These are phyloP conservation scores for Leptogaster cylindrica DNA, from an alignment of 2,888 invertebrate species.

Conservation along the genomic window DNA sequence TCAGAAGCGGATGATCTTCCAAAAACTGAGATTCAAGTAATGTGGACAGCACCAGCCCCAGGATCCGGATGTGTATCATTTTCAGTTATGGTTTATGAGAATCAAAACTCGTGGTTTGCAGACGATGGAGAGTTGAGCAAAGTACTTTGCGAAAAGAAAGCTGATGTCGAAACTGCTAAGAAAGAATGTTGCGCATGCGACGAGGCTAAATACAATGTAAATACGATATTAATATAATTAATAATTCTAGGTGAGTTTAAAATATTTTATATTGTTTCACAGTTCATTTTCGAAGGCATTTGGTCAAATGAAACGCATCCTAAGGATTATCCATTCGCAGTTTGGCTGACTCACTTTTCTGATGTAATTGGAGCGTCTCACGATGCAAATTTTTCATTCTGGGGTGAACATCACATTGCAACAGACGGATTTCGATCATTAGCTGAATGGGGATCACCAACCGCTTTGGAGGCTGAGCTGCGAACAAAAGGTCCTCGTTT, in stretches of 20 bases:
- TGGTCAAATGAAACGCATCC: constrained; percentile 97
- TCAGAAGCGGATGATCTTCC: constrained; percentile 78
- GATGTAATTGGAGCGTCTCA: constrained; percentile 96
- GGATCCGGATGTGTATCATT: constrained; percentile 87
- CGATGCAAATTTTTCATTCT: constrained; percentile 85
- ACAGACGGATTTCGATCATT: constrained; percentile 87
- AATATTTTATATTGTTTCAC: constrained; percentile 17
- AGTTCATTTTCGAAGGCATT: constrained; percentile 88
- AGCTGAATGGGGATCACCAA: constrained; percentile 75
- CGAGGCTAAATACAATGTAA: constrained; percentile 91
- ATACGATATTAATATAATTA: constrained; percentile 34
- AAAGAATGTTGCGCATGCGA: constrained; percentile 91
- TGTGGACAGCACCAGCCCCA: constrained; percentile 88
- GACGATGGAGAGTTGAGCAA: constrained; percentile 84
- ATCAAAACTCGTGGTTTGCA: constrained; percentile 81
- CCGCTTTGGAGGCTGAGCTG: constrained; percentile 86
- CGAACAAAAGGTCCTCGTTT: constrained; percentile 78
- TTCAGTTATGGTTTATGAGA: constrained; percentile 88
- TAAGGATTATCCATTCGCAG: constrained; percentile 89
- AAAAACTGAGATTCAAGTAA: constrained; percentile 85
- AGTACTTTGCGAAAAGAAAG: constrained; percentile 78
- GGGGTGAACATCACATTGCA: constrained; percentile 87
- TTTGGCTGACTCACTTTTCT: constrained; percentile 94
- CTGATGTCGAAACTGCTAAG: constrained; percentile 64
- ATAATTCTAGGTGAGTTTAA: neutral